Conservation (phyloP, 1,140 invertebrate genomes). For the Cyclargus thomasi region DNA sequence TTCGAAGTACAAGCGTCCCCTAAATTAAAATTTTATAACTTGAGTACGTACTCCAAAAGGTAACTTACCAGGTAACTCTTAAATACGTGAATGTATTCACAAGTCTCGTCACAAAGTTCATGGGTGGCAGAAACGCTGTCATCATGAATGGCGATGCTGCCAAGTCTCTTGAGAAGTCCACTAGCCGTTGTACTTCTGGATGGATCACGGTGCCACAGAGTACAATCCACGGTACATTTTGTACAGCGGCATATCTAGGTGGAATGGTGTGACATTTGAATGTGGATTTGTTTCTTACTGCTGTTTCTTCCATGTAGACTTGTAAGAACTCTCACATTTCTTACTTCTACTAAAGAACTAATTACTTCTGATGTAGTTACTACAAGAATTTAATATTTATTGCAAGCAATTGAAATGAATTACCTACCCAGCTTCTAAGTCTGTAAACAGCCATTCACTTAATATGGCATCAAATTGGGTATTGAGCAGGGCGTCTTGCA, state of each 20-base stretch:
- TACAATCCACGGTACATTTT: background rate
- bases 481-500: background rate
- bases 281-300: too few relatives aligned
- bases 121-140: background rate
- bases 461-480: background rate
- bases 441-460: conserved; percentile 3
- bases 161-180: conserved; percentile 1
- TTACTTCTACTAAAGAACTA: too few relatives aligned
- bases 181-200: background rate
- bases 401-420: background rate
- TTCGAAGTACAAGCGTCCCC: too few relatives aligned
- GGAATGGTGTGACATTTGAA: background rate
- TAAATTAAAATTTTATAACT: too few relatives aligned
- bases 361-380: too few relatives aligned
- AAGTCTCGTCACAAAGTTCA: conserved; percentile 4
- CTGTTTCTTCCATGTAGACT: too few relatives aligned
- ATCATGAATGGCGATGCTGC: background rate
- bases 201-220: conserved; percentile 1
- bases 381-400: too few relatives aligned
- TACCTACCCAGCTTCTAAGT: conserved; percentile 6
- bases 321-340: too few relatives aligned
- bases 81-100: background rate
- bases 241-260: background rate
- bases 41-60: too few relatives aligned
- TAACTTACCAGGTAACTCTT: background rate